phyloP scores from a whole-genome alignment of 2,888 invertebrate genomes.

The Chrysotoxum bicinctum region DNA sequence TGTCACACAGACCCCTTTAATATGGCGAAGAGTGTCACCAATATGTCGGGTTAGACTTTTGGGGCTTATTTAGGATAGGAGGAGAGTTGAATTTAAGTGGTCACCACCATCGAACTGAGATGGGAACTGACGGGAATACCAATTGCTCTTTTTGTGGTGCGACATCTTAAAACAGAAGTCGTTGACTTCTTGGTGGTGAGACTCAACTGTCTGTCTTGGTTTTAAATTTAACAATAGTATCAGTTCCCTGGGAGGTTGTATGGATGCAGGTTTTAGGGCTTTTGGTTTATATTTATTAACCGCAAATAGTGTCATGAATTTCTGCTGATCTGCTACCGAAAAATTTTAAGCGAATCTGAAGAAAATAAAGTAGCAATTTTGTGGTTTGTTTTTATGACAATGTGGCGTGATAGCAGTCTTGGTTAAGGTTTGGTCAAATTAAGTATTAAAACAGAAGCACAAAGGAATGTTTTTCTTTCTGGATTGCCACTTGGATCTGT shows the following conservation, averaged over 20 bases:
- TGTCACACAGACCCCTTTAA: conserved; percentile 1
- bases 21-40: conserved; percentile 40
- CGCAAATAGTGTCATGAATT: conserved; percentile 24
- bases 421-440: background rate
- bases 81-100: conserved; percentile 15
- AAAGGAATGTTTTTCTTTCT: background rate
- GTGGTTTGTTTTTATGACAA: conserved; percentile 32
- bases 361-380: conserved; percentile 53
- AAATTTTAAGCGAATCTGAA: conserved; percentile 12
- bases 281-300: conserved; percentile 14
- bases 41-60: conserved; percentile 32
- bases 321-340: conserved; percentile 57
- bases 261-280: conserved; percentile 7
- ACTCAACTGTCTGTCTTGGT: background rate
- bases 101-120: background rate
- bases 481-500: too few relatives aligned
- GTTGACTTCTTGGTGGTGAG: conserved; percentile 15
- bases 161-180: conserved; percentile 23
- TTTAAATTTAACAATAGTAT: conserved; percentile 41
- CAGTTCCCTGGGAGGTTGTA: background rate
- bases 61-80: conserved; percentile 21
- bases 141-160: conserved; percentile 36
- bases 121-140: conserved; percentile 26
- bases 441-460: background rate
- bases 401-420: background rate